phyloP scores from a whole-genome alignment of 2,797 vertebrate species.

The Xenops minutus region DNA sequence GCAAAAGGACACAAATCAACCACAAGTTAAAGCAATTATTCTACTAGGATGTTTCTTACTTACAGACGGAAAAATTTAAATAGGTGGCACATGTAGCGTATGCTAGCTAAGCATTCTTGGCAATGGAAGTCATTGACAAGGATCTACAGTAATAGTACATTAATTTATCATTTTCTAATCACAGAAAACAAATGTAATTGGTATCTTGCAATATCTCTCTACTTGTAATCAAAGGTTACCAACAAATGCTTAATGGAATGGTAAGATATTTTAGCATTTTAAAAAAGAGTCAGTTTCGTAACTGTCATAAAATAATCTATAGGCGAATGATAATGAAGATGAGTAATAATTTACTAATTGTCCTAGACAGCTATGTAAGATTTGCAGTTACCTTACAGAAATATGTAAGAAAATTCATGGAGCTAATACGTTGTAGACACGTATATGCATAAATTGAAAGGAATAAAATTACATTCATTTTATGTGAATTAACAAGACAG shows the following conservation, averaged over 20 bases:
- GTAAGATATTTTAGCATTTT: not conserved
- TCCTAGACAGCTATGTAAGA: not conserved
- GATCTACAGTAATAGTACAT: not conserved
- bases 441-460: not conserved
- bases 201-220: not conserved
- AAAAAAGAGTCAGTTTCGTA: not conserved
- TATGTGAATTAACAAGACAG: not conserved
- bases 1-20: not conserved
- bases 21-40: not conserved
- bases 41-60: not conserved
- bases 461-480: not conserved
- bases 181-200: not conserved
- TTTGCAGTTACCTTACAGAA: not conserved
- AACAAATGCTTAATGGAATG: not conserved
- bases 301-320: not conserved
- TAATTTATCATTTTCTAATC: not conserved
- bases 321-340: not conserved
- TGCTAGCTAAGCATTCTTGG: not conserved
- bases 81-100: not conserved
- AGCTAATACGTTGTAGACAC: not conserved
- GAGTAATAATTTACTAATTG: not conserved
- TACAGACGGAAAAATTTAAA: not conserved
- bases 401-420: not conserved
- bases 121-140: not conserved
- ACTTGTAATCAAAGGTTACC: not conserved